These are phyloP conservation scores for Pseudotriccus pelzelni DNA, from an alignment of 2,797 vertebrate species.

Conservation along the genomic window DNA sequence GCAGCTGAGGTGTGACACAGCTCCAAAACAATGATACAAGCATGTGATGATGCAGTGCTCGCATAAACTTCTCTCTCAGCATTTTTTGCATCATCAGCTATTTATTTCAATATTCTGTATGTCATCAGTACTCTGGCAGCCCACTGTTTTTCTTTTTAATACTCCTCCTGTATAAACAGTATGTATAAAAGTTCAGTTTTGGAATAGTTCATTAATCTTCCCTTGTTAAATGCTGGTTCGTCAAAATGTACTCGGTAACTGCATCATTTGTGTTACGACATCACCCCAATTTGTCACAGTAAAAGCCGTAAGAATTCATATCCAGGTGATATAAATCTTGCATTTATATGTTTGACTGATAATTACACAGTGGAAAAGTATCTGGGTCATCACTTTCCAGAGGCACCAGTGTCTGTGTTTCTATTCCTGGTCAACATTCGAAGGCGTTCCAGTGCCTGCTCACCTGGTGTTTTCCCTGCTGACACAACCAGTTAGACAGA, in stretches of 20 bases:
- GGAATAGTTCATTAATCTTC: constrained; percentile 36
- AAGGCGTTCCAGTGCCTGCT: not conserved
- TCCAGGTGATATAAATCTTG: not conserved
- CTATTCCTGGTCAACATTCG: not conserved
- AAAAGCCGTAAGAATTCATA: not conserved
- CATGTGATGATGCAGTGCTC: not conserved
- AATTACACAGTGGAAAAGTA: not conserved
- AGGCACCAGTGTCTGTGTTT: not conserved
- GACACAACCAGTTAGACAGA: not conserved
- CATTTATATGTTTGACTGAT: not conserved
- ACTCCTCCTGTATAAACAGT: constrained; percentile 30
- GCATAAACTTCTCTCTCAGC: not conserved
- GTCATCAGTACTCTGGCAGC: constrained; percentile 30
- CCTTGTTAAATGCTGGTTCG: not conserved
- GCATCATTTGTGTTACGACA: constrained; percentile 12
- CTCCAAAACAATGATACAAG: not conserved
- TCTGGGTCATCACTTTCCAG: not conserved
- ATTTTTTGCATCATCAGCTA: constrained; percentile 24
- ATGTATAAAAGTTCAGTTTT: not conserved
- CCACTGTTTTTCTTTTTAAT: constrained; percentile 36
- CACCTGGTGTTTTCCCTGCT: not conserved
- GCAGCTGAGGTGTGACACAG: not conserved
- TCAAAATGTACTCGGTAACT: not conserved
- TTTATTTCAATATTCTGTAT: constrained; percentile 56
- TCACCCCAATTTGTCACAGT: constrained; percentile 21